A percentile compares a stretch with the other conserved stretches of the same genome.
phyloP scores from a whole-genome alignment of 1,140 invertebrate species.

The Drosophila arizonae region DNA sequence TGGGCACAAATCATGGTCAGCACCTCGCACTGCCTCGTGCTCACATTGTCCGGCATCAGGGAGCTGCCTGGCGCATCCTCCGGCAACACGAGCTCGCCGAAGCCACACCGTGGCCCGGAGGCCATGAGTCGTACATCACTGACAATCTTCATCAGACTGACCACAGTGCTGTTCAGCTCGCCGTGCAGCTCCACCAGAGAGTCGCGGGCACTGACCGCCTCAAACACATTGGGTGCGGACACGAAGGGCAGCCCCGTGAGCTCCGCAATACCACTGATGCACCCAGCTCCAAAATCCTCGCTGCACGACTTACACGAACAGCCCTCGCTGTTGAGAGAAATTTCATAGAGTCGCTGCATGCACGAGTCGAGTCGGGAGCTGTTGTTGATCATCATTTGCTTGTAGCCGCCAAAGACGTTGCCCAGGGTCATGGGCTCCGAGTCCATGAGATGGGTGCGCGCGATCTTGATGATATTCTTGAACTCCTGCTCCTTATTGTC shows the following conservation, averaged over 20 bases:
- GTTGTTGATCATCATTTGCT: conserved; percentile 91
- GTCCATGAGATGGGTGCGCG: conserved; percentile 93
- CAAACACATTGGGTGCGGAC: conserved; percentile 98
- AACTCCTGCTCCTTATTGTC: conserved; percentile 91
- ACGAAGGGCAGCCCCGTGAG: conserved; percentile 93
- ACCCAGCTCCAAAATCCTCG: conserved; percentile 92
- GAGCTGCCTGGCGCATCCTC: conserved; percentile 99
- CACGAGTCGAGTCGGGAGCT: conserved; percentile 92
- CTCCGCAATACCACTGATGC: conserved; percentile 90
- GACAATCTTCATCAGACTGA: conserved; percentile 98
- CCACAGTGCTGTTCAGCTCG: conserved; percentile 95
- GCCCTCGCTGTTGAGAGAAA: conserved; percentile 97
- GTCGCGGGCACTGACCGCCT: conserved; percentile 96
- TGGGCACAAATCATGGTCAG: conserved; percentile 99
- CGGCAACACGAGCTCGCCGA: conserved; percentile 96
- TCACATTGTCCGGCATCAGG: conserved; percentile 99
- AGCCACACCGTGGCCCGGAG: conserved; percentile 97
- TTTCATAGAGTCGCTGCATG: conserved; percentile 91
- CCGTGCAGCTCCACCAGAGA: conserved; percentile 97
- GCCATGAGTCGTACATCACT: conserved; percentile 98
- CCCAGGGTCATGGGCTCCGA: conserved; percentile 98
- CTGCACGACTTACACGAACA: conserved; percentile 94
- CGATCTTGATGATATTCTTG: conserved; percentile 96
- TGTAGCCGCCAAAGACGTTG: conserved; percentile 98
- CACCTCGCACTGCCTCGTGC: conserved; percentile 99